Percentiles rank a stretch among this genome's conserved stretches.
These are phyloP conservation scores for Rousettus leschenaultii DNA, from an alignment of 2,113 vertebrate species.

Conservation along the genomic window DNA sequence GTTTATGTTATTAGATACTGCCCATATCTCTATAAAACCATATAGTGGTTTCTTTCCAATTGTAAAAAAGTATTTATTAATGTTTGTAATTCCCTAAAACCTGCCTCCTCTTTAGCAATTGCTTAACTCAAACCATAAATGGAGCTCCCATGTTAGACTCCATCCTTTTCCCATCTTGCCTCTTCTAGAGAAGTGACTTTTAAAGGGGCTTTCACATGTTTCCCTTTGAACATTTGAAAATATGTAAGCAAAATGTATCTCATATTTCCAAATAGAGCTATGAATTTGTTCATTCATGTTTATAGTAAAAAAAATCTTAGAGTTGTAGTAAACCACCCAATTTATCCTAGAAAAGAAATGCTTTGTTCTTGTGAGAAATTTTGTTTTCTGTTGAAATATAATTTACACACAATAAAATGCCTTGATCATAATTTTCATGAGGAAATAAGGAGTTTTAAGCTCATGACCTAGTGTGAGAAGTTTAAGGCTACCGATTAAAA, in stretches of 20 bases:
- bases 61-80: neutral
- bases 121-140: neutral
- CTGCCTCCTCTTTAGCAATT: neutral
- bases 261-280: neutral
- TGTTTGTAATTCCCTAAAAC: neutral
- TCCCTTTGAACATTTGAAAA: neutral
- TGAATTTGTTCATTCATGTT: neutral
- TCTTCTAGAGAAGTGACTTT: neutral
- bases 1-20: neutral
- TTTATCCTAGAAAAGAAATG: neutral
- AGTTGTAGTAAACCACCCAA: neutral
- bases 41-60: neutral
- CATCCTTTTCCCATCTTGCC: neutral
- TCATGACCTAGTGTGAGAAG: neutral
- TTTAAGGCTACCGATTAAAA: constrained; percentile 22
- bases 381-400: neutral
- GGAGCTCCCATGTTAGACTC: neutral
- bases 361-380: constrained; percentile 7
- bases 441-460: neutral
- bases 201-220: neutral
- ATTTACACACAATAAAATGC: neutral
- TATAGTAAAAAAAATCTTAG: neutral
- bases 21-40: neutral
- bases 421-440: neutral
- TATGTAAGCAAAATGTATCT: neutral